These are phyloP conservation scores for Muscicapa adusta DNA, from an alignment of 2,113 vertebrate species.

Conservation along the genomic window DNA sequence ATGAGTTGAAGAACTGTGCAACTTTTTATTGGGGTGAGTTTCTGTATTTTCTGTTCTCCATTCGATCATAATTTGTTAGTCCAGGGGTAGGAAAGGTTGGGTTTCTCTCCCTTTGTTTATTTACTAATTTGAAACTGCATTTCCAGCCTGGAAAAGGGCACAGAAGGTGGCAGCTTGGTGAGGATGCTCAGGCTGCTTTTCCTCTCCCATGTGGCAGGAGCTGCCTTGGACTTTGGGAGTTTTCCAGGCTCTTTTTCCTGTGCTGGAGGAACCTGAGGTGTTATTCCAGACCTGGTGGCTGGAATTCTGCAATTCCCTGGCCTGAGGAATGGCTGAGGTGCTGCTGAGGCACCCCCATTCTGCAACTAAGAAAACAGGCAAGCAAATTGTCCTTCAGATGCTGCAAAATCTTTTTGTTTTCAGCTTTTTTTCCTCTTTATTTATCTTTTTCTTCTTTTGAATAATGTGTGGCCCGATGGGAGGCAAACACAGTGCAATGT, in stretches of 20 bases:
- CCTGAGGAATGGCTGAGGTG: background rate
- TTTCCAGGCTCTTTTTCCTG: background rate
- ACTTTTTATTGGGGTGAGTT: background rate
- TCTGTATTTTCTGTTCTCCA: background rate
- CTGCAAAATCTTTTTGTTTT: background rate
- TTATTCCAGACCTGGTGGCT: background rate
- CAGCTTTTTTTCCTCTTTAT: rapidly evolving
- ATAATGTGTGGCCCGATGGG: rapidly evolving
- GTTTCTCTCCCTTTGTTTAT: background rate
- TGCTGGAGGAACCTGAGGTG: background rate
- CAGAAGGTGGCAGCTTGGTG: background rate
- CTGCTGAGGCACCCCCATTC: background rate
- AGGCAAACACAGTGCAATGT: background rate
- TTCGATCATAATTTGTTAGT: background rate
- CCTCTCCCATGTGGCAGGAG: background rate
- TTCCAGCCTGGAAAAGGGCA: background rate
- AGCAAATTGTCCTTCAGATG: background rate
- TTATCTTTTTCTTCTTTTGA: background rate
- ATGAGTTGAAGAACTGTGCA: background rate
- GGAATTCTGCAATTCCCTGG: background rate
- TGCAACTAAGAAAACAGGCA: background rate
- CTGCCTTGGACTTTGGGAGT: background rate
- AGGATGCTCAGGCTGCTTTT: background rate
- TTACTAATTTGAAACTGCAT: background rate
- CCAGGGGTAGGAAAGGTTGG: background rate